Base-by-base conservation (phyloP, 1,140 invertebrate genomes). In the Adelges cooleyi region DNA sequence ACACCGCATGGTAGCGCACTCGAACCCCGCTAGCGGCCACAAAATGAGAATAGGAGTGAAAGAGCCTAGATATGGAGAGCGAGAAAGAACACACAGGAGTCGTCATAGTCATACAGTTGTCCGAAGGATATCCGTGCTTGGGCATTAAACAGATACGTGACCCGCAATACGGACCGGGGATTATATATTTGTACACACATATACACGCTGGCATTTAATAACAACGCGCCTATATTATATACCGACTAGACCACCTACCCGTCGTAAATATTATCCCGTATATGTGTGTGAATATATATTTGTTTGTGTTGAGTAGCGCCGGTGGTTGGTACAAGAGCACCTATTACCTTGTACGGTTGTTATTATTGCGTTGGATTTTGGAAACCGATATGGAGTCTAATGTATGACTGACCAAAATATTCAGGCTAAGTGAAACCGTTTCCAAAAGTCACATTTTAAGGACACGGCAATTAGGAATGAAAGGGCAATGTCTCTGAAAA, bases 141-240 rank as follows among this genome's bases (percentile, higher is more conserved):
- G 17, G 56, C 56, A 62, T 62, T 62, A 62, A 62, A 62, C 42
- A 62, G 56, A 62, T 62, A 62, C 56, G 56, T 62, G 56, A 62
- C 56, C 56, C 42, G 56, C 56, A 62, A 62, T 62, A 42, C 56
- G 56, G 56, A 40, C 42, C 18, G 56, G 38, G 56, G 56, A 62
- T 62, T 62, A 62, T 62, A 33, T 33, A 33, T 33, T 33, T 33
- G 42, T 22, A 38, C 5, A 40, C 44, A 42, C 54, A 59, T 42
- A 29, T 59, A 42, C 54, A 59, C 56, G 38, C 27, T 20, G 38
- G 25, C 42, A 33, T 62, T 62, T 62, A 29, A 62, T 62, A 62
- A 48, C 11, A 33, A 33, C 29, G 29, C 56, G 42, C 42, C 42
- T 46, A 23, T 59, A 11, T 23, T 18, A 46, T 27, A 20, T 18